phyloP scores from a whole-genome alignment of 2,888 invertebrate genomes.

The Netelia fuscicornis region DNA sequence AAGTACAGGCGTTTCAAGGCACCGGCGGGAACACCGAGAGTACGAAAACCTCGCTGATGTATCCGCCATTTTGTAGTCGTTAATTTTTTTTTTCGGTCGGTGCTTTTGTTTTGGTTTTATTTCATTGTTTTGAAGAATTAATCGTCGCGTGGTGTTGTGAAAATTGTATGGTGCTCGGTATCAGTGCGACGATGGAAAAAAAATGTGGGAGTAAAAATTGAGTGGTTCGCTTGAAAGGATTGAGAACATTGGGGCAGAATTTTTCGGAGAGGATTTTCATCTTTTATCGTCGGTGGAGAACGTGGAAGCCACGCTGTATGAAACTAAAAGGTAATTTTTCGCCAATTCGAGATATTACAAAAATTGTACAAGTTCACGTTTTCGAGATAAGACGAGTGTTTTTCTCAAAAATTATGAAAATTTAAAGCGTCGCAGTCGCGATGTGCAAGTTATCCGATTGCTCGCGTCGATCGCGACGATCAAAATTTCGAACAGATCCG shows the following conservation, averaged over 20 bases:
- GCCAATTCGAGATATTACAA: background rate
- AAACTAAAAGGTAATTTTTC: slow-evolving; percentile 42
- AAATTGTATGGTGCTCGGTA: background rate
- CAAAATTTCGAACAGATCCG: background rate
- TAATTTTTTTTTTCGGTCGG: background rate
- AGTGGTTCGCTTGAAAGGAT: background rate
- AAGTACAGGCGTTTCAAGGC: slow-evolving; percentile 7
- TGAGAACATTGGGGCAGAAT: background rate
- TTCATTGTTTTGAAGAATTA: background rate
- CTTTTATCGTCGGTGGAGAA: slow-evolving; percentile 9
- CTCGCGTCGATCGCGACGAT: background rate
- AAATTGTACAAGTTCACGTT: background rate
- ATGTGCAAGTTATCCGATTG: too few species aligned
- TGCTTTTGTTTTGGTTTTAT: background rate
- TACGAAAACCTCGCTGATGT: slow-evolving; percentile 19
- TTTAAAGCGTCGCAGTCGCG: background rate
- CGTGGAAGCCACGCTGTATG: slow-evolving; percentile 12
- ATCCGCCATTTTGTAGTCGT: slow-evolving; percentile 7
- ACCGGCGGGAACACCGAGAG: slow-evolving; percentile 8
- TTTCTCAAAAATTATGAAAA: background rate
- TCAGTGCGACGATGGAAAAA: background rate
- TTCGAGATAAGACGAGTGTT: background rate
- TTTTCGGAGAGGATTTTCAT: background rate
- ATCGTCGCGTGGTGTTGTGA: slow-evolving; percentile 8
- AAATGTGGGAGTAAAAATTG: background rate